Evolutionary conservation across 2,888 invertebrate genomes (phyloP).

Genomic region (Masnerella sp.): DNA sequence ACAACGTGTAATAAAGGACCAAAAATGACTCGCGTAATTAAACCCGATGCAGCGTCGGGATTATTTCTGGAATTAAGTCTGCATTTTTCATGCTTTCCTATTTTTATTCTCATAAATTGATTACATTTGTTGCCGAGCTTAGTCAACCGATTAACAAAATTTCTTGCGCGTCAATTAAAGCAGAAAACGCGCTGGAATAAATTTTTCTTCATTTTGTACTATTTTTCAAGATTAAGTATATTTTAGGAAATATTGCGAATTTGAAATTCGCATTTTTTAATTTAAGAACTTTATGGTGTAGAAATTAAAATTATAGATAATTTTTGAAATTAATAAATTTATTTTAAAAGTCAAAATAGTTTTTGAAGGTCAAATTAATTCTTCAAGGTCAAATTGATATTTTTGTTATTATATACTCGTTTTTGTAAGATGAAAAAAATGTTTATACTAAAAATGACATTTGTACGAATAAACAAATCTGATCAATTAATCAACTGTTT

Average conservation of each 20-base stretch:
- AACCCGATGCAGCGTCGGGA: conserved; percentile 6
- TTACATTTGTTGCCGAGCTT: neutral
- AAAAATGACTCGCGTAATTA: conserved; percentile 24
- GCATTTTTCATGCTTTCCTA: conserved; percentile 11
- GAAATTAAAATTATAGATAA: too few relatives aligned
- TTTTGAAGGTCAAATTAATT: too few relatives aligned
- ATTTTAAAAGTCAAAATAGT: too few relatives aligned
- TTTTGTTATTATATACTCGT: too few relatives aligned
- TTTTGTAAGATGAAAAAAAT: neutral
- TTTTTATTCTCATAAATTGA: neutral
- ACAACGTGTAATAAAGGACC: conserved; percentile 19
- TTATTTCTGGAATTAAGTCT: conserved; percentile 24
- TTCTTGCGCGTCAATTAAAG: neutral
- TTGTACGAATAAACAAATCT: neutral
- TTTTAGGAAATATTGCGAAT: too few relatives aligned
- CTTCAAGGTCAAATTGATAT: too few relatives aligned
- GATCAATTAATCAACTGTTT: conserved; percentile 10
- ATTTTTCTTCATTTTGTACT: too few relatives aligned
- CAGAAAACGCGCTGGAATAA: too few relatives aligned
- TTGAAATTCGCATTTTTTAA: too few relatives aligned
- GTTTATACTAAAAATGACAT: neutral
- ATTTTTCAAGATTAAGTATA: too few relatives aligned
- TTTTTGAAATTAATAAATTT: too few relatives aligned
- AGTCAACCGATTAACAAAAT: neutral
- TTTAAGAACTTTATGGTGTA: too few relatives aligned